Percentiles rank a stretch among this genome's conserved stretches.
These are phyloP conservation scores for Eulemur rubriventer DNA, from an alignment of 2,797 vertebrate species.

Conservation along the genomic window DNA sequence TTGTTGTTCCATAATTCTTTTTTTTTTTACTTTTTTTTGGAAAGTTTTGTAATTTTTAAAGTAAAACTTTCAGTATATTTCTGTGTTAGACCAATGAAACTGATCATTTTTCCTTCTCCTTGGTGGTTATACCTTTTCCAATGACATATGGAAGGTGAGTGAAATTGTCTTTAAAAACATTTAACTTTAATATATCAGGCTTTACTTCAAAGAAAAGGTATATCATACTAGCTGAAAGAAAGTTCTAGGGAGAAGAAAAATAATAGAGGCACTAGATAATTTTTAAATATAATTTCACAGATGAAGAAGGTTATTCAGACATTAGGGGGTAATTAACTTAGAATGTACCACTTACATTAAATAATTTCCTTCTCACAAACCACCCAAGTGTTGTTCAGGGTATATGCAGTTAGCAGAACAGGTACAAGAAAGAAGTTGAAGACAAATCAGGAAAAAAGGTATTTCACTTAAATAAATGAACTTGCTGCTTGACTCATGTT, in stretches of 20 bases:
- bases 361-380: constrained; percentile 33
- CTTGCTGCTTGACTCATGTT: background rate
- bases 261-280: constrained; percentile 7
- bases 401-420: background rate
- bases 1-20: constrained; percentile 72
- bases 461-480: background rate
- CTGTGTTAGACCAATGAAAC: constrained; percentile 21
- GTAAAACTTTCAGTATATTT: constrained; percentile 72
- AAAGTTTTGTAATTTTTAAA: constrained; percentile 73
- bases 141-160: constrained; percentile 63
- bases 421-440: background rate
- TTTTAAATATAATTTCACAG: constrained; percentile 58
- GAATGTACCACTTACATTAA: background rate
- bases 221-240: background rate
- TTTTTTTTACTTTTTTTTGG: constrained; percentile 23
- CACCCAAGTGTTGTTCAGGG: constrained; percentile 36
- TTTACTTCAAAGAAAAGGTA: constrained; percentile 30
- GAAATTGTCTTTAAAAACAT: constrained; percentile 62
- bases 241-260: constrained; percentile 31
- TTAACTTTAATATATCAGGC: constrained; percentile 33
- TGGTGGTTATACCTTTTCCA: constrained; percentile 54
- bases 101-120: constrained; percentile 1
- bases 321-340: constrained; percentile 46
- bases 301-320: constrained; percentile 36
- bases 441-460: background rate